A percentile compares a stretch with the other conserved stretches of the same genome.
phyloP scores from a whole-genome alignment of 37 sponge, comb jelly and placozoan species.

The Cliona cf. orientalis region DNA sequence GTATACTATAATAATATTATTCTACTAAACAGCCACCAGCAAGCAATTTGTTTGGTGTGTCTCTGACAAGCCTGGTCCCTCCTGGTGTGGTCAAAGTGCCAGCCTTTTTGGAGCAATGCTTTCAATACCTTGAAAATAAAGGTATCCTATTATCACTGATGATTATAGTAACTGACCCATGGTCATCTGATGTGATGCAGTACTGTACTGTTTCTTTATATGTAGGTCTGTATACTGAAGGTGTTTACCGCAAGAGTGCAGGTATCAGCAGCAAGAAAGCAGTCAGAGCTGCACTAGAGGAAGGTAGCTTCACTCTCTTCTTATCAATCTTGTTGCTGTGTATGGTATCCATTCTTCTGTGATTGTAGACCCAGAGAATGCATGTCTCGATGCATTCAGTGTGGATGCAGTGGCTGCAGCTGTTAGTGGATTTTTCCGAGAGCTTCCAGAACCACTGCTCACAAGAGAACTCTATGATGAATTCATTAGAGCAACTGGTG shows the following conservation, averaged over 20 bases:
- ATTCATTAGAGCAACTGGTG: constrained; percentile 74
- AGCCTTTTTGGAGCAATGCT: constrained; percentile 59
- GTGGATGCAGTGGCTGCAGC: constrained; percentile 75
- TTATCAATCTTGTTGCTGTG: too few species aligned
- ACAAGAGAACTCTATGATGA: constrained; percentile 79
- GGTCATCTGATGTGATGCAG: too few species aligned
- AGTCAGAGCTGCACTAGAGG: constrained; percentile 71
- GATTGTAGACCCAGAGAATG: constrained; percentile 63
- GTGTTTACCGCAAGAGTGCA: constrained; percentile 86
- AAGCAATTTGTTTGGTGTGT: constrained; percentile 68
- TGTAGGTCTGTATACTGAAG: constrained; percentile 82
- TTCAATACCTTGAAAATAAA: constrained; percentile 69
- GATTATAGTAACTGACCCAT: too few species aligned
- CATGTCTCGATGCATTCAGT: constrained; percentile 55
- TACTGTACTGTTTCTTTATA: too few species aligned
- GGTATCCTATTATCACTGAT: too few species aligned
- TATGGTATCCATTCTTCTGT: too few species aligned
- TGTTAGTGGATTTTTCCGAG: constrained; percentile 78
- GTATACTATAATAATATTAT: too few species aligned
- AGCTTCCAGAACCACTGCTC: constrained; percentile 91
- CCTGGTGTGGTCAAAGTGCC: constrained; percentile 46
- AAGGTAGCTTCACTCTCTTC: too few species aligned
- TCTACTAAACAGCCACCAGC: neutral
- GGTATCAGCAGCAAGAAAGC: constrained; percentile 73
- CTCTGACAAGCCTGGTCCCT: constrained; percentile 61